A percentile compares a stretch with the other conserved stretches of the same genome.
Conservation (phyloP, 2,797 vertebrate species). For the Poecile montanus region DNA sequence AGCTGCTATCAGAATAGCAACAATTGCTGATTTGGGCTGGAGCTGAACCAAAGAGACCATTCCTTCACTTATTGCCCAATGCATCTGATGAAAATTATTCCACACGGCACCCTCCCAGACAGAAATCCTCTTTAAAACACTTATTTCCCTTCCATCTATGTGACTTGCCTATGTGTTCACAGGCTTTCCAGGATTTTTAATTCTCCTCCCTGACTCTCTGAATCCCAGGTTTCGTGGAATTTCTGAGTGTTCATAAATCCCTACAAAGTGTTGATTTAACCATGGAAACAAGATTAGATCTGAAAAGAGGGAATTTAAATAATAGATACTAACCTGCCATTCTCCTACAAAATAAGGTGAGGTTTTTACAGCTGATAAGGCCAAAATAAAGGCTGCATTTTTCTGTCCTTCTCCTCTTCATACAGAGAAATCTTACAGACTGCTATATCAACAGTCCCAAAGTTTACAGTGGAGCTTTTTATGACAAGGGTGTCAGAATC, state of each 20-base stretch:
- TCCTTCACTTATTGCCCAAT: not conserved
- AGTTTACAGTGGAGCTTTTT: not conserved
- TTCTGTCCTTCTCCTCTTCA: not conserved
- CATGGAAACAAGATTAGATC: not conserved
- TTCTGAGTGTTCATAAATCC: not conserved
- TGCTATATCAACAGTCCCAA: not conserved
- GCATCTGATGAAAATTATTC: slow-evolving; percentile 14
- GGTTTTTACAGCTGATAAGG: not conserved
- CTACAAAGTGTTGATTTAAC: not conserved
- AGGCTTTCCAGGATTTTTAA: slow-evolving; percentile 22
- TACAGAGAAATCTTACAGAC: not conserved
- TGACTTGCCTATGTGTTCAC: not conserved
- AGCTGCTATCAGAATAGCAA: not conserved
- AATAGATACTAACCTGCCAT: not conserved
- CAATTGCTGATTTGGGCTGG: not conserved
- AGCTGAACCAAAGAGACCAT: slow-evolving; percentile 11
- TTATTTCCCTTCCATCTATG: not conserved
- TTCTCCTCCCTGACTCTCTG: not conserved
- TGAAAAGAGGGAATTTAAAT: not conserved
- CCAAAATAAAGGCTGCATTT: not conserved
- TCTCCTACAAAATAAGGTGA: not conserved
- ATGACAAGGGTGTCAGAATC: not conserved
- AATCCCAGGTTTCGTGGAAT: slow-evolving; percentile 4
- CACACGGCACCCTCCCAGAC: not conserved
- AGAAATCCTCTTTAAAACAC: slow-evolving; percentile 1